phyloP scores from a whole-genome alignment of 2,888 invertebrate genomes.

The Tuberolachnus salignus region DNA sequence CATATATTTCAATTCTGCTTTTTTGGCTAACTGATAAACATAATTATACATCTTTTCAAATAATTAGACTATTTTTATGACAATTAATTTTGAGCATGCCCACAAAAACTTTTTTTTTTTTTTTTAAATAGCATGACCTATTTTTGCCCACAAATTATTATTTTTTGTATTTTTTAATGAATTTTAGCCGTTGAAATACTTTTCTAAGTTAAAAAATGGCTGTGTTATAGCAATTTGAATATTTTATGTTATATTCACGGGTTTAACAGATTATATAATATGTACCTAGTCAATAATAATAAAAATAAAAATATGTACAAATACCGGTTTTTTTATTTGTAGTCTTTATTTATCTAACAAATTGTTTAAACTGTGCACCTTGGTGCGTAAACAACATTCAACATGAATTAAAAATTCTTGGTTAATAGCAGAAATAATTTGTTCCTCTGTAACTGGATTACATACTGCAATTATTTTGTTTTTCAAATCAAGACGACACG shows the following conservation, averaged over 20 bases:
- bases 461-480: not conserved
- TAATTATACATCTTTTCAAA: too few relatives aligned
- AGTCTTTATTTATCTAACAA: not conserved
- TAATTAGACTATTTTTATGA: too few relatives aligned
- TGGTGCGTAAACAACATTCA: not conserved
- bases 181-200: too few relatives aligned
- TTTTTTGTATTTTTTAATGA: too few relatives aligned
- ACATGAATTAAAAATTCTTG: not conserved
- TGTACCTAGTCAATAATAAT: slow-evolving; percentile 1
- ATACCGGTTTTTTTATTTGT: not conserved
- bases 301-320: not conserved
- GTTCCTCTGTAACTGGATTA: not conserved
- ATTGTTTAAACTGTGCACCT: not conserved
- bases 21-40: too few relatives aligned
- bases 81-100: too few relatives aligned
- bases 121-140: too few relatives aligned
- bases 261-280: not conserved
- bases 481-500: not conserved
- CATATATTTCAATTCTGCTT: too few relatives aligned
- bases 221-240: too few relatives aligned
- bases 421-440: not conserved
- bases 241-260: not conserved
- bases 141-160: too few relatives aligned
- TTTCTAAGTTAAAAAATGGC: too few relatives aligned
- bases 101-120: too few relatives aligned